Evolutionary conservation across 2,113 vertebrate genomes (phyloP), one percentile per base, ranked within the genome.

Genomic region (Colossoma macropomum): DNA sequence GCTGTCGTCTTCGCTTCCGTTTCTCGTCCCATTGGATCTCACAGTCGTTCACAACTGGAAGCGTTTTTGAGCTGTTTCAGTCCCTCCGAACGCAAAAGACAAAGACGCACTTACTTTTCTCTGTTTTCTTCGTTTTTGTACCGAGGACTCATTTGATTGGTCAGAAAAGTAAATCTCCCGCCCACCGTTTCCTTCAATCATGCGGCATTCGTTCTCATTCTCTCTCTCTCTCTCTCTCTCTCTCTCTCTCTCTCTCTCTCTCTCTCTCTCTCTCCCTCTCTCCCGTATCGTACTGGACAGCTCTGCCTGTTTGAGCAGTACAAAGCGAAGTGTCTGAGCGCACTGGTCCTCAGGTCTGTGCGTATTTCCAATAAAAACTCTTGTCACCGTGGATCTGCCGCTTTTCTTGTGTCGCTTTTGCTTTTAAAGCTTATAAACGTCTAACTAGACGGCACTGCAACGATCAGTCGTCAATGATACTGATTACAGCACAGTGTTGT

Each of bases 351-450:
- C 70, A 79, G 65, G 79, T 86, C 75, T 80, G 75, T 81, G 81
- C 27, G 68, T 83, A 66, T 86, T 84, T 86, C 75, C 84, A 88
- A 86, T 88, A 88, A 88, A 88, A 82, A 45, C 41, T 77, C 73
- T 62, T 19, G 54, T 74, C 70, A 82, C 77, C 28, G n/a, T 84
- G 11, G 8, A 65, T 52, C 25, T 71, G 12, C 52, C 30, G 23
- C 23, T 59, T 23, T 27, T 52, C 30, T 70, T 48, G 34, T 32
- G 59, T 77, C 70, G 27, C 34, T 25, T 8, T 34, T 23, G 27
- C 0, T n/a, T 30, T 56, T 50, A 34, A 54, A 25, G 19, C 50
- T 11, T 52, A 16, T 52, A 21, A 56, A 21, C 54, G 4, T 56
- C 4, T 21, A 21, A 56, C 11, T 2, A 56, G 11, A 56, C 54